phyloP scores from a whole-genome alignment of 2,888 invertebrate species.

The Hylaea fasciaria region DNA sequence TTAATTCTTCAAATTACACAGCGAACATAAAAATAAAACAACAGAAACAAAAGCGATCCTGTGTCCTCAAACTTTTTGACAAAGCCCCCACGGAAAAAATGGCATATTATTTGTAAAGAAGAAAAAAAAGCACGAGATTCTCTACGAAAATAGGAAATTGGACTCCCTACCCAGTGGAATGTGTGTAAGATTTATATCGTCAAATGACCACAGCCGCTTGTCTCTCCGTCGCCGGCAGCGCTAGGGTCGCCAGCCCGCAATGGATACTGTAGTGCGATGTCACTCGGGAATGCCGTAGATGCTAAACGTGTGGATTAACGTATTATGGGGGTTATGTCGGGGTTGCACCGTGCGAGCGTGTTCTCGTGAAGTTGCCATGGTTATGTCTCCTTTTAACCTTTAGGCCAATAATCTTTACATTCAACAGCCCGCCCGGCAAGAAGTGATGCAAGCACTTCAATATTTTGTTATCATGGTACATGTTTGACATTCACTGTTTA shows the following conservation, averaged over 20 bases:
- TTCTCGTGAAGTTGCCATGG: slow-evolving; percentile 33
- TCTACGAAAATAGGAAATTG: slow-evolving; percentile 18
- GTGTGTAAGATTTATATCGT: slow-evolving; percentile 43
- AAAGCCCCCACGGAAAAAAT: neutral
- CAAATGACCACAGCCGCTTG: slow-evolving; percentile 55
- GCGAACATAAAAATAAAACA: no score
- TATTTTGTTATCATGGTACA: no score
- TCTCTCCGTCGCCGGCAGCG: slow-evolving; percentile 33
- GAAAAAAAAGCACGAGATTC: neutral
- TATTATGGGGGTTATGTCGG: slow-evolving; percentile 24
- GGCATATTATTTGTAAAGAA: neutral
- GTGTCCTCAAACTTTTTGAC: slow-evolving; percentile 18
- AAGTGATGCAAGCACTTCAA: no score
- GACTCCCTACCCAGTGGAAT: slow-evolving; percentile 20
- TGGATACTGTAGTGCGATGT: slow-evolving; percentile 37
- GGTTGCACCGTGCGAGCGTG: slow-evolving; percentile 31
- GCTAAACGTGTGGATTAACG: slow-evolving; percentile 37
- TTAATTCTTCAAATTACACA: no score
- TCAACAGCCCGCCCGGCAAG: no score
- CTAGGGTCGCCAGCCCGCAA: slow-evolving; percentile 39
- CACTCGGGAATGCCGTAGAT: slow-evolving; percentile 34
- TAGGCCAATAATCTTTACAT: no score
- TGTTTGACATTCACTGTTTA: no score
- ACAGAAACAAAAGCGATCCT: no score
- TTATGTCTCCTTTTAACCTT: neutral